These are phyloP conservation scores for Polia nebulosa DNA, from an alignment of 2,888 invertebrate species.

Conservation along the genomic window DNA sequence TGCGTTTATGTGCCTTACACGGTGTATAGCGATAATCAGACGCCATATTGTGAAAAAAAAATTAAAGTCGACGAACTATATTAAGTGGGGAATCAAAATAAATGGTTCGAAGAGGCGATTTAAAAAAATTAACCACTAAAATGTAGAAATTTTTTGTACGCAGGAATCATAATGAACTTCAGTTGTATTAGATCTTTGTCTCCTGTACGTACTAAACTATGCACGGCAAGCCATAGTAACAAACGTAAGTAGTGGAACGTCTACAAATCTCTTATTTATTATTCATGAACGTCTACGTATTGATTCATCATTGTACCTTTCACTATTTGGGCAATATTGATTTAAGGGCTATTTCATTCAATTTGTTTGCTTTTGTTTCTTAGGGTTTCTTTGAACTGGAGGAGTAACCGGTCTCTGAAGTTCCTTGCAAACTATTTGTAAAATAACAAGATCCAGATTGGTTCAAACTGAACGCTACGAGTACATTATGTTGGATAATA, in stretches of 20 bases:
- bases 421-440: not conserved
- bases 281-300: slow-evolving; percentile 42
- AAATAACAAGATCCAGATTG: not conserved
- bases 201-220: not conserved
- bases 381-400: not conserved
- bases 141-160: no score
- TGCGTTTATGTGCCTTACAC: no score
- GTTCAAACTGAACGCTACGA: not conserved
- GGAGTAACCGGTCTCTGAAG: not conserved
- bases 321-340: slow-evolving; percentile 40
- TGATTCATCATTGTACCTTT: slow-evolving; percentile 28
- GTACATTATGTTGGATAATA: not conserved
- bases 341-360: slow-evolving; percentile 22
- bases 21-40: no score
- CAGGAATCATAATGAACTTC: no score
- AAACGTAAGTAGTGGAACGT: slow-evolving; percentile 20
- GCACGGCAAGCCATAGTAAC: slow-evolving; percentile 6
- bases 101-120: no score
- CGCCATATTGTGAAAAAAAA: no score
- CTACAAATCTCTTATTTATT: slow-evolving; percentile 52
- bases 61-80: no score
- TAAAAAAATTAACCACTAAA: no score
- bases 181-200: slow-evolving; percentile 1
- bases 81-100: no score
- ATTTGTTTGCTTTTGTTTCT: slow-evolving; percentile 12